Conservation (phyloP, 2,797 vertebrate species). For the Semaprochilodus insignis region DNA sequence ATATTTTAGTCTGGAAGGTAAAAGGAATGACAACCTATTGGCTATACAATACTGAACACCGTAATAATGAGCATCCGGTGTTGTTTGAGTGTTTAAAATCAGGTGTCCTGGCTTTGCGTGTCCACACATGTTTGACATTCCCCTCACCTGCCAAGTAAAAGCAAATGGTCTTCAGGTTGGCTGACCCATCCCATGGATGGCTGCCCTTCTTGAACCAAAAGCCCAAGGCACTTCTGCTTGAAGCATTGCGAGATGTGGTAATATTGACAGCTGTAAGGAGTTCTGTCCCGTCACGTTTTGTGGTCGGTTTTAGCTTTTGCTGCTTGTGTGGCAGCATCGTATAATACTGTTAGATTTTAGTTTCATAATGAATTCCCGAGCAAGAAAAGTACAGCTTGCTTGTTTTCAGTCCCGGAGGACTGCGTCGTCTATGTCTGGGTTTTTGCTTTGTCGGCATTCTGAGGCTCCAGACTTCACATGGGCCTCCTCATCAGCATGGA, state of each 20-base stretch:
- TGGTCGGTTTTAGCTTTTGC: slow-evolving; percentile 10
- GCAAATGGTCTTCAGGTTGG: slow-evolving; percentile 56
- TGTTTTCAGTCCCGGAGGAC: slow-evolving; percentile 13
- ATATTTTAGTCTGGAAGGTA: too few species aligned
- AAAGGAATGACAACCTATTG: too few species aligned
- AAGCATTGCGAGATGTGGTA: slow-evolving; percentile 56
- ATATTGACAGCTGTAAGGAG: slow-evolving; percentile 43
- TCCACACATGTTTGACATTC: slow-evolving; percentile 63
- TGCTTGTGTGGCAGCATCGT: neutral
- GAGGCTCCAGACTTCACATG: slow-evolving; percentile 20
- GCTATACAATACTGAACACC: too few species aligned
- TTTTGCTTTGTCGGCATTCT: slow-evolving; percentile 19
- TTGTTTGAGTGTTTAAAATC: neutral
- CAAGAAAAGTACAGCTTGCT: slow-evolving; percentile 22
- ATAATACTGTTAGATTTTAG: neutral
- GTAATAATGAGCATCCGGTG: too few species aligned
- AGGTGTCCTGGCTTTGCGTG: slow-evolving; percentile 51
- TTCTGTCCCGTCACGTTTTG: slow-evolving; percentile 6
- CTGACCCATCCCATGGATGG: slow-evolving; percentile 56
- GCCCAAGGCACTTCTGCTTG: slow-evolving; percentile 50
- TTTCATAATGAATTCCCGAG: slow-evolving; percentile 29
- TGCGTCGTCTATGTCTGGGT: neutral
- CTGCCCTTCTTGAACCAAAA: slow-evolving; percentile 53
- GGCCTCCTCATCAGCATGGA: slow-evolving; percentile 38
- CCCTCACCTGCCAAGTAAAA: slow-evolving; percentile 51